Conservation (phyloP, 2,113 vertebrate genomes). For the Pluvianellus socialis region DNA sequence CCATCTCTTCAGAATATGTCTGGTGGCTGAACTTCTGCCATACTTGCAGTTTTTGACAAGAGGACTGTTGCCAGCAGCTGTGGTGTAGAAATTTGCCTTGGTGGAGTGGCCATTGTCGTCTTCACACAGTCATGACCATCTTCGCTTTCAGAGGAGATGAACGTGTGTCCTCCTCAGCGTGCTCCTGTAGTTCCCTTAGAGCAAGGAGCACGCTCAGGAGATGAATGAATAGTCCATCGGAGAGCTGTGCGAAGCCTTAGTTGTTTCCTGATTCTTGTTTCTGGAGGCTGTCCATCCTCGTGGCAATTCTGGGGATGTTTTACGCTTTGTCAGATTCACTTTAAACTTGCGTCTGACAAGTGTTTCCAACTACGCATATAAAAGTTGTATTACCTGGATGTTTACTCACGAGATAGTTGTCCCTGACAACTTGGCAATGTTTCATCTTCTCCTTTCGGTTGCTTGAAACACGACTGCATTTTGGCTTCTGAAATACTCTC, state of each 20-base stretch:
- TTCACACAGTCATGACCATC: neutral
- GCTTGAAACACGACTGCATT: neutral
- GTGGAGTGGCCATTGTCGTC: neutral
- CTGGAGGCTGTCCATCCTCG: neutral
- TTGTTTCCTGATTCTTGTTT: neutral
- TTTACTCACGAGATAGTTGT: neutral
- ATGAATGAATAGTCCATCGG: neutral
- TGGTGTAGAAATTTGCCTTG: neutral
- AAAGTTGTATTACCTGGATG: neutral
- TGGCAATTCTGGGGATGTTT: neutral
- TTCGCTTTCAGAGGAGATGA: neutral
- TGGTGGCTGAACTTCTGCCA: neutral
- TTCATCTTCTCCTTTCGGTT: neutral
- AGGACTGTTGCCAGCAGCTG: neutral
- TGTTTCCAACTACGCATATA: neutral
- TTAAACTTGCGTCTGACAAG: neutral
- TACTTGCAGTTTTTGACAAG: neutral
- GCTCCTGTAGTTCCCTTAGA: neutral
- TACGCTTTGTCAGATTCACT: neutral
- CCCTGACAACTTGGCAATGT: neutral
- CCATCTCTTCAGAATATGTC: neutral
- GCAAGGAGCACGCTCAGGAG: neutral
- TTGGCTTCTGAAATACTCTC: neutral
- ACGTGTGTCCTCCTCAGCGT: accelerated
- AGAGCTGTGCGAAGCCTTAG: neutral